Evolutionary conservation across 2,113 vertebrate genomes (phyloP).

Genomic region (Pampusana beccarii): DNA sequence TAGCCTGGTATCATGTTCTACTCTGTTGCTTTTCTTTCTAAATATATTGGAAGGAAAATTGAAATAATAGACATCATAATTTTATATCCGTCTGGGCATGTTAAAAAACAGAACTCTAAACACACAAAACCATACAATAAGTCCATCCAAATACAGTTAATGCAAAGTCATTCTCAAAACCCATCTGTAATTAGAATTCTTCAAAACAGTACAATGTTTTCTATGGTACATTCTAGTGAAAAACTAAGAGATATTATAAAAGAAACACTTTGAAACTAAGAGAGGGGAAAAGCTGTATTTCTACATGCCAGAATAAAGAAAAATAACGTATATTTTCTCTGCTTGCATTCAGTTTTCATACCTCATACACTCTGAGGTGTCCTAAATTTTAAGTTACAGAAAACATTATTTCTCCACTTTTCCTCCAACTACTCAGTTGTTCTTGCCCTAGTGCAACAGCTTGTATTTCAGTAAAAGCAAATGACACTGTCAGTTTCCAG

Average conservation of each 20-base stretch:
- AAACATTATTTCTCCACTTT: not conserved
- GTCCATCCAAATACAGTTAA: not conserved
- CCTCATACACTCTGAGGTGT: not conserved
- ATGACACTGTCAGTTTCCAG: not conserved
- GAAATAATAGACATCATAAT: not conserved
- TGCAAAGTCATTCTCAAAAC: not conserved
- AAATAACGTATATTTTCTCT: not conserved
- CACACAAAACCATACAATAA: rapidly evolving
- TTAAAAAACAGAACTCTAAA: not conserved
- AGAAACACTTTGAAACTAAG: not conserved
- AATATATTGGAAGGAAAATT: not conserved
- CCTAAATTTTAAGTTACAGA: not conserved
- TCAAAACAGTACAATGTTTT: not conserved
- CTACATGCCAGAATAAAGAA: not conserved
- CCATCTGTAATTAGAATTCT: not conserved
- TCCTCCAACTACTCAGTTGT: not conserved
- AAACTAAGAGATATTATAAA: not conserved
- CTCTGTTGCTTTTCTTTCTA: not conserved
- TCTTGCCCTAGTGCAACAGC: not conserved
- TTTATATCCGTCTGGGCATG: not conserved
- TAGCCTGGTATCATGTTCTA: not conserved
- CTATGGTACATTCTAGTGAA: rapidly evolving
- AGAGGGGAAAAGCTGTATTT: not conserved
- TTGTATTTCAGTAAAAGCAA: not conserved
- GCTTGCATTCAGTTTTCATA: not conserved